Base-by-base conservation (phyloP, 2,888 invertebrate genomes). In the Lasioglossum marginatum region DNA sequence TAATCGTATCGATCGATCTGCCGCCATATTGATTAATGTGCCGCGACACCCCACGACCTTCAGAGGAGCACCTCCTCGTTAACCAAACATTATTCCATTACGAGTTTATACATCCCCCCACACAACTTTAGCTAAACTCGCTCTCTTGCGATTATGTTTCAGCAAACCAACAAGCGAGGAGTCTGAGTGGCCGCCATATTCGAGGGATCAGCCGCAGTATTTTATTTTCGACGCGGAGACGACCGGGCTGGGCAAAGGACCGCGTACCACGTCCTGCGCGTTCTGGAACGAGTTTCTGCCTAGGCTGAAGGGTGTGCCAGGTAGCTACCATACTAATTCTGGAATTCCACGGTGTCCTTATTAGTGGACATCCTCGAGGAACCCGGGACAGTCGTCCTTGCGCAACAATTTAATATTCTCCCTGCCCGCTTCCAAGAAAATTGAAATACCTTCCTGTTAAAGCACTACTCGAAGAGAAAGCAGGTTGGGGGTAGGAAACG, bases 271-370 rank as follows among this genome's bases (percentile, higher is more conserved):
- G 75, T 97, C 98, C 74, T 99, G 99, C 95, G 98, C 98, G 79
- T 99, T 99, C 96, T 99, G 99, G 99, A 98, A 98, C 94, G 97
- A 98, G 92, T 99, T 99, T 96, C 96, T 99, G 94, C 99, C 99
- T 87, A 97, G 98, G 95, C 97, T 99, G 91, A 96, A 97, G 95
- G 97, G 97, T 96, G 96, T 96, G 95, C 96, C 96, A 95, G 96
- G 97, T 97, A 95, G 48, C 27, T 79, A 48, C 31, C 60, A 14
- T 10, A 27, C 43, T 37, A 23, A 23, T 57, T n/a, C 37, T 4
- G 12, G 6, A 43, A 57, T 27, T 45, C 31, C 74, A 31, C 70
- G 5, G 70, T 70, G 3, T n/a, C n/a, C 70, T 40, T 14, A 40
- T 70, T 40, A 70, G 40, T 23, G 40, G 34, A 4, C 19, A 68